Evolutionary conservation across 2,113 vertebrate genomes (phyloP), one percentile per base, ranked within the genome.

Genomic region (Telmatochromis brachygnathus): DNA sequence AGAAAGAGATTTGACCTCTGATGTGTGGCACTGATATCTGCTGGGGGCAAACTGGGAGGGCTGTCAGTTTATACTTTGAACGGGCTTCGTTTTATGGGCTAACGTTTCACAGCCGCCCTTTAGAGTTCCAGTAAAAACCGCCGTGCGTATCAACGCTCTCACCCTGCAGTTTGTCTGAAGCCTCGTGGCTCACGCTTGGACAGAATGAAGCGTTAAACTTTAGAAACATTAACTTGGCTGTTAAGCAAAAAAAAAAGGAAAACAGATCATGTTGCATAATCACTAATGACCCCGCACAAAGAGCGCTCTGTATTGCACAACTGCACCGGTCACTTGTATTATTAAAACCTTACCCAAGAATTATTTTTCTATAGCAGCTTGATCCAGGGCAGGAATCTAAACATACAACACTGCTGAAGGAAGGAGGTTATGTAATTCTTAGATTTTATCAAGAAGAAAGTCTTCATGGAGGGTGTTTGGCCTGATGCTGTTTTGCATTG

Each of bases 191-290:
- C 47, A 6, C 15, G 11, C 10, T 21, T 80, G 33, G 54, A 62
- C 47, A 75, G 77, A 88, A 73, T 10, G 60, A 82, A 82, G 81
- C 53, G 56, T 89, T 87, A 94, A 89, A 84, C 83, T 75, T 80
- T 37, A 79, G 80, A 86, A 91, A 95, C 39, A 90, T 54, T 91
- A 73, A 87, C 84, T 56, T 87, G 33, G 62, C 87, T 88, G 84
- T 89, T 83, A 90, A 88, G 86, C 73, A 39, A 83, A 84, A 60
- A 60, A 19, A 79, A 80, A 54, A 88, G 87, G 60, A 92, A 92
- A 93, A 92, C 81, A 89, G 91, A 89, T 93, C 84, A 28, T 14
- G 88, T 94, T 94, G 91, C 93, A 91, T 94, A 92, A 95, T 93
- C 93, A 84, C 75, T 91, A 91, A 90, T 49, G 23, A 85, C 89